Base-by-base conservation (phyloP, 2,888 invertebrate genomes). In the Anodontia alba region DNA sequence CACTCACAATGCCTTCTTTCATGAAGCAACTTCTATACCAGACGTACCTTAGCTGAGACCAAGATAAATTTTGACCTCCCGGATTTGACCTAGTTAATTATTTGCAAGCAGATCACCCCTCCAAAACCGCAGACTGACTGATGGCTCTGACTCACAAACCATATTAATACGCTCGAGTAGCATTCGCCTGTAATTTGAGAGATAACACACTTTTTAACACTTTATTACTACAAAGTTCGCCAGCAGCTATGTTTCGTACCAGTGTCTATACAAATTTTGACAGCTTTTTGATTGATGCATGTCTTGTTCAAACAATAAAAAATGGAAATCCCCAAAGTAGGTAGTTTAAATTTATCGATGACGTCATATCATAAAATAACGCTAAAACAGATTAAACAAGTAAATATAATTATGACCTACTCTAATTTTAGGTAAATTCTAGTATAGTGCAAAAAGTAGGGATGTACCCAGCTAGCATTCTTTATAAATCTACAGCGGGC, bases 301-400 rank as follows among this genome's bases (percentile, higher is more conserved):
- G 62, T 29, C 62, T n/a, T n/a, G 23, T 10, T 15, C 62, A 62
- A 29, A 62, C 23, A 62, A 62, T 62, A 33, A 62, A 62, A 62
- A 3, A 8, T 7, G 62, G 62, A 23, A 62, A 33, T 62, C 62
- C 62, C 62, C 2, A 62, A 31, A 7, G 62, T 33, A 62, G 62
- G 29, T 62, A 62, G 29, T n/a, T 62, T 62, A 62, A 62, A 62
- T n/a, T 62, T 62, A 62, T 62, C 62, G 33, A 62, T 62, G 62
- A 62, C 62, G 62, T 20, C 33, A 10, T 1, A 62, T 1, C 31
- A 8, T 8, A 8, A 46, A 3, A 20, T 20, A 46, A 12, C 7
- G 38, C 7, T 8, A 8, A 5, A 38, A 38, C 12, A 12, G 5
- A 12, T 38, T 12, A 38, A 38, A 12, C 7, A 12, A 12, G 12